Base-by-base conservation (phyloP, 2,888 invertebrate genomes). In the Eristalinus sepulchralis region DNA sequence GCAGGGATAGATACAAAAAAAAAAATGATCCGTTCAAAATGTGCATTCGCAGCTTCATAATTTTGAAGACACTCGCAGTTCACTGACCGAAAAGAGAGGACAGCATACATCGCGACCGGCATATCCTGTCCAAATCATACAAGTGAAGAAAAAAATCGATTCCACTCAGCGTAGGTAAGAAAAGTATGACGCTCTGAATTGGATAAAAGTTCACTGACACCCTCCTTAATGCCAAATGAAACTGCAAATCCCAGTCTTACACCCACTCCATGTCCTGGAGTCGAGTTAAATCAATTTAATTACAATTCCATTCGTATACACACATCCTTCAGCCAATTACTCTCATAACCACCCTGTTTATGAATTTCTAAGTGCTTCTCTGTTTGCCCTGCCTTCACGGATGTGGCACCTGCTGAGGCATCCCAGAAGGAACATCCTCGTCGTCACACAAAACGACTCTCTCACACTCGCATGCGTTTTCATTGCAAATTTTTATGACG, bases 281-380 rank as follows among this genome's bases (percentile, higher is more conserved):
- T 68, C 0, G 27, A 70, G 59, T 60, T 36, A 70, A 57, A 57
- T 75, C 63, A 78, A 68, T 82, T 57, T 77, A 75, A 83, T 55
- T 22, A 33, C 11, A 63, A 47, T 57, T 34, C 33, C 31, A 10
- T 24, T 22, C 20, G 4, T 10, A 27, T 20, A 34, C 3, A 60
- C 31, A 24, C 34, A 72, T 62, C 47, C 33, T 59, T 27, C n/a
- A 68, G 67, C 64, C 70, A 79, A 83, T 70, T 79, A 75, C 57
- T 59, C 34, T 1, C 59, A 60, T 66, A 70, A 53, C 20, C 36
- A 11, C 13, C 33, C 62, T 57, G 33, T 62, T 76, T 71, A 84
- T 76, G 70, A 71, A 83, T 79, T 76, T 80, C 66, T 20, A 39
- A 75, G 47, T 47, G 66, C 24, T 75, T 4, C 36, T 34, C 70